Evolutionary conservation across 2,797 vertebrate species (phyloP).

Genomic region (Pseudochromis fuscus): DNA sequence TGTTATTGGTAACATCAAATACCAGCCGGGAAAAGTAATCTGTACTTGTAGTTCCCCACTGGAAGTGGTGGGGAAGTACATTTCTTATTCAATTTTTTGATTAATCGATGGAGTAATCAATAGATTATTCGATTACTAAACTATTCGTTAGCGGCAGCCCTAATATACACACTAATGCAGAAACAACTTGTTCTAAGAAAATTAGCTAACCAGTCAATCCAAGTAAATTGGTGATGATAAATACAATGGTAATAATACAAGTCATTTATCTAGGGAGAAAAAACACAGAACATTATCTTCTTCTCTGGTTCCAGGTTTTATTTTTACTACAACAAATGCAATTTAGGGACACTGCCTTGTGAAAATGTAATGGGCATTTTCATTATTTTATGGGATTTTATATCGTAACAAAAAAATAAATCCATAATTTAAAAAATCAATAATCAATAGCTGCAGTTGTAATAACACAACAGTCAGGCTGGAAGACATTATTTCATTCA

Average conservation of each 20-base stretch:
- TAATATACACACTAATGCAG: not conserved
- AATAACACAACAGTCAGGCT: not conserved
- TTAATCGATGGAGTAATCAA: too few species aligned
- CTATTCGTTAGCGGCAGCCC: too few species aligned
- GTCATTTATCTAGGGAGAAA: not conserved
- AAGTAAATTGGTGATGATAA: not conserved
- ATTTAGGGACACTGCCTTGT: not conserved
- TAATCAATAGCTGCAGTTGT: not conserved
- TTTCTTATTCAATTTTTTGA: too few species aligned
- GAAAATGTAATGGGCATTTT: not conserved
- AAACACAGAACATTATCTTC: not conserved
- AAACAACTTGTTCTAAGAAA: not conserved
- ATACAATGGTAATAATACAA: too few species aligned
- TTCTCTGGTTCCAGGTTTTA: not conserved
- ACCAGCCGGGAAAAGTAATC: too few species aligned
- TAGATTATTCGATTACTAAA: too few species aligned
- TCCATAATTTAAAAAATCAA: not conserved
- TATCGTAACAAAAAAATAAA: not conserved
- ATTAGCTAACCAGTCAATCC: not conserved
- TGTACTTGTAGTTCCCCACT: too few species aligned
- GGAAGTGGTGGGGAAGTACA: too few species aligned
- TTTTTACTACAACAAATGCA: not conserved
- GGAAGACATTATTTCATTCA: too few species aligned
- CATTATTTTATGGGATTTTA: not conserved
- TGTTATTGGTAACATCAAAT: too few species aligned